Percentiles rank a stretch among this genome's conserved stretches.
Evolutionary conservation across 2,113 vertebrate species (phyloP).

Genomic region (Carlito syrichta): DNA sequence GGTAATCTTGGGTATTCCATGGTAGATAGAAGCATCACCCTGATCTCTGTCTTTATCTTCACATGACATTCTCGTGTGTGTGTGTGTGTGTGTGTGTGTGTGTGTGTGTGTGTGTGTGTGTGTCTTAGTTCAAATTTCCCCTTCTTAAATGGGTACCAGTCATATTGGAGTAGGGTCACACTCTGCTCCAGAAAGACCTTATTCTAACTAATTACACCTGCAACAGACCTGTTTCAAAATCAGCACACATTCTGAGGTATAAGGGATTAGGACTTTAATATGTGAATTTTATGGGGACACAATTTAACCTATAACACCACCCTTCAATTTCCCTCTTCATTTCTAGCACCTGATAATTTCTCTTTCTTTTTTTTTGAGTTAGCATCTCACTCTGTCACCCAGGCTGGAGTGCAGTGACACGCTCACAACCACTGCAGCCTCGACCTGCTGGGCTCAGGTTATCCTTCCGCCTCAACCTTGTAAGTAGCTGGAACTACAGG

Average conservation of each 20-base stretch:
- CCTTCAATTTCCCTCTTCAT: neutral
- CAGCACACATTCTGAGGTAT: neutral
- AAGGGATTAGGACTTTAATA: neutral
- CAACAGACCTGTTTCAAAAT: neutral
- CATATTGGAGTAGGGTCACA: neutral
- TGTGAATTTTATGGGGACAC: neutral
- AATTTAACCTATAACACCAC: neutral
- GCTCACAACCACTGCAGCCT: too few species aligned
- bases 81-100: too few species aligned
- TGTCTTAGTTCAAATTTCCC: neutral
- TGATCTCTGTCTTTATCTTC: neutral
- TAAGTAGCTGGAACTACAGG: too few species aligned
- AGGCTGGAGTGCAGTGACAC: too few species aligned
- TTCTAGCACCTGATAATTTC: neutral
- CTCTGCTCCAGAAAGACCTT: neutral
- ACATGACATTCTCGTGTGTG: neutral
- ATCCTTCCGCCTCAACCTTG: too few species aligned
- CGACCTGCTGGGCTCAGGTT: too few species aligned
- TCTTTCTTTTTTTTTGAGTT: too few species aligned
- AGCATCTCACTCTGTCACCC: too few species aligned
- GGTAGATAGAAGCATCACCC: neutral
- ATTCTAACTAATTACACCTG: neutral
- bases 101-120: neutral
- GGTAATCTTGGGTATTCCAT: neutral
- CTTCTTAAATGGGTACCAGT: neutral